Base-by-base conservation (phyloP, 2,113 vertebrate species). In the Xenus cinereus region DNA sequence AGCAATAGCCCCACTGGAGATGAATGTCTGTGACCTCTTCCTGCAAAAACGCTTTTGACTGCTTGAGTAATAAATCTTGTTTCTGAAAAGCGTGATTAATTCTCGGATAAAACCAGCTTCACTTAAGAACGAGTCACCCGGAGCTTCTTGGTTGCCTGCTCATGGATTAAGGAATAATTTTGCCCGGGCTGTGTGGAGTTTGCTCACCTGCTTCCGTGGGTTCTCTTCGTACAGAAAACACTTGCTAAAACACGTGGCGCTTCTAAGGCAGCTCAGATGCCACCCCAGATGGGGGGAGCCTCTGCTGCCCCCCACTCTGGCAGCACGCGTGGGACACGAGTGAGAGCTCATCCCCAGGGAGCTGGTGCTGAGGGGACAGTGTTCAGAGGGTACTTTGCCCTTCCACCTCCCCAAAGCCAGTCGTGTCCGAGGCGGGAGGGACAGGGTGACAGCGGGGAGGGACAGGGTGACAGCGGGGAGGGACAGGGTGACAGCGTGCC, bases 401-500 rank as follows among this genome's bases (percentile, higher is more conserved):
- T 86, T 43, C 10, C 8, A 0, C 13, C 6, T 48, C 53, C 56
- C 59, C 30, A 57, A 24, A 68, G n/a, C 41, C 8, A 23, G 27
- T 24, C 6, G 6, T 6, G 54, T 41, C 20, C 35, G 5, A 3
- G 59, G 27, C 1, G 17, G 51, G 60, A 64, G 63, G 89, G 91
- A 41, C 56, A 20, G 91, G 54, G 94, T 69, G 62, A 56, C 85
- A 60, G 80, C 62, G 33, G 17, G 51, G 60, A 64, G 63, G 89
- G 91, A 41, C 56, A 20, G 91, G 54, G n/a, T n/a, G n/a, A n/a
- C n/a, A n/a, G n/a, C n/a, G n/a, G 17, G 51, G 60, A 64, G 63
- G 89, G 91, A 41, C 56, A 20, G 91, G 54, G 94, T 69, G 62
- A 56, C 85, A 60, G 80, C 62, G 33, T 87, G 96, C 96, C 97